phyloP scores from a whole-genome alignment of 92 coral and sea anemone species.

The Anthopleura xanthogrammica region DNA sequence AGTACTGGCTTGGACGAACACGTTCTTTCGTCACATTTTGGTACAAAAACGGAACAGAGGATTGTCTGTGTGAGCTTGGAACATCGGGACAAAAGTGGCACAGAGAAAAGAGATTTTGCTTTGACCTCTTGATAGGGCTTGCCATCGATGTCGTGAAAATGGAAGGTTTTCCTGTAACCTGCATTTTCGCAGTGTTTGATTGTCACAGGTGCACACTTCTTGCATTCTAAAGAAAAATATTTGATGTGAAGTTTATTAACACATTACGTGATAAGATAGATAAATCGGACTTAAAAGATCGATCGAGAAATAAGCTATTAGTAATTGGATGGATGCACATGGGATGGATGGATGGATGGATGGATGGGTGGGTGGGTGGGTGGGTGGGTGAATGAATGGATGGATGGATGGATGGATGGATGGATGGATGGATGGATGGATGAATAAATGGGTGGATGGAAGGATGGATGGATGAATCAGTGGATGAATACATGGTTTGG shows the following conservation, averaged over 20 bases:
- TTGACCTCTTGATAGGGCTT: slow-evolving; percentile 41
- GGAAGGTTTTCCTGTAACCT: slow-evolving; percentile 47
- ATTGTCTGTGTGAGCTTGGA: slow-evolving; percentile 49
- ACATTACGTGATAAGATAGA: too few relatives aligned
- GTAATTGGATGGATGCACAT: too few relatives aligned
- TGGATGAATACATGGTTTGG: background rate
- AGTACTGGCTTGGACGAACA: slow-evolving; percentile 45
- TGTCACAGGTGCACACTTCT: slow-evolving; percentile 38
- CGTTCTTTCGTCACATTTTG: slow-evolving; percentile 45
- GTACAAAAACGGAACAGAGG: slow-evolving; percentile 58
- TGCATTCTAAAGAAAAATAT: slow-evolving; percentile 26
- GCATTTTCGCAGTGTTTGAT: slow-evolving; percentile 49
- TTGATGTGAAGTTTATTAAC: background rate
- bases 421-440: background rate
- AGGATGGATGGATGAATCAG: background rate
- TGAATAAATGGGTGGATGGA: background rate
- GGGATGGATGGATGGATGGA: too few relatives aligned
- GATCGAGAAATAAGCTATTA: too few relatives aligned
- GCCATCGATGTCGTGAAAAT: slow-evolving; percentile 34
- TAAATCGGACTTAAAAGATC: too few relatives aligned
- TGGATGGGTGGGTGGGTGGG: background rate
- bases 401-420: background rate
- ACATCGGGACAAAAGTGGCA: slow-evolving; percentile 27
- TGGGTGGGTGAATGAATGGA: background rate
- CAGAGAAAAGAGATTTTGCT: slow-evolving; percentile 24